Evolutionary conservation across 2,888 invertebrate genomes (phyloP).

Genomic region (Epicampocera succincta): DNA sequence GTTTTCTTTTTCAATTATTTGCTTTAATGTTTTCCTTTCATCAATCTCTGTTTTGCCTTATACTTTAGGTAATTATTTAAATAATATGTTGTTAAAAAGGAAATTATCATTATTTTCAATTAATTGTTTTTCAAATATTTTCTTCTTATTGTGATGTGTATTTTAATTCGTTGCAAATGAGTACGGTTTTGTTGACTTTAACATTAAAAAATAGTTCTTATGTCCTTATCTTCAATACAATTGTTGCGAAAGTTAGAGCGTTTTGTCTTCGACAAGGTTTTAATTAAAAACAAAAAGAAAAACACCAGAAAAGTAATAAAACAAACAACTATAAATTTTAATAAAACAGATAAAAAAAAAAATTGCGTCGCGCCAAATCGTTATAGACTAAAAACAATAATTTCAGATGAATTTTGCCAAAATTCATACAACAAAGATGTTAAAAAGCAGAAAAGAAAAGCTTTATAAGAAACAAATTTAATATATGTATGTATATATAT

Average conservation of each 20-base stretch:
- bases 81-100: conserved; percentile 47
- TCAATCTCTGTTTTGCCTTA: conserved; percentile 56
- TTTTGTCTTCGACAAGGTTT: not conserved
- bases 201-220: conserved; percentile 40
- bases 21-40: conserved; percentile 52
- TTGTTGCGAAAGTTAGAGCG: not conserved
- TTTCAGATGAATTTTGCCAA: too few species aligned
- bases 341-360: too few species aligned
- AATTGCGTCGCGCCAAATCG: too few species aligned
- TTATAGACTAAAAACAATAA: too few species aligned
- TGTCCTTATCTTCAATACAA: not conserved
- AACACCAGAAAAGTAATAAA: conserved; percentile 34
- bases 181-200: conserved; percentile 64
- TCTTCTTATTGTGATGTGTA: conserved; percentile 68
- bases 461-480: too few species aligned
- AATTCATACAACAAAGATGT: too few species aligned
- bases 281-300: too few species aligned
- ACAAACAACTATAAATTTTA: conserved; percentile 37
- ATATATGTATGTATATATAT: too few species aligned
- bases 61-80: conserved; percentile 50
- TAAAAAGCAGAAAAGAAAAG: too few species aligned
- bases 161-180: conserved; percentile 69
- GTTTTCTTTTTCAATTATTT: conserved; percentile 30
- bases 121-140: conserved; percentile 51
- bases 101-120: conserved; percentile 30